Conservation (phyloP, 2,888 invertebrate genomes). For the Ichneumoninae sp. region DNA sequence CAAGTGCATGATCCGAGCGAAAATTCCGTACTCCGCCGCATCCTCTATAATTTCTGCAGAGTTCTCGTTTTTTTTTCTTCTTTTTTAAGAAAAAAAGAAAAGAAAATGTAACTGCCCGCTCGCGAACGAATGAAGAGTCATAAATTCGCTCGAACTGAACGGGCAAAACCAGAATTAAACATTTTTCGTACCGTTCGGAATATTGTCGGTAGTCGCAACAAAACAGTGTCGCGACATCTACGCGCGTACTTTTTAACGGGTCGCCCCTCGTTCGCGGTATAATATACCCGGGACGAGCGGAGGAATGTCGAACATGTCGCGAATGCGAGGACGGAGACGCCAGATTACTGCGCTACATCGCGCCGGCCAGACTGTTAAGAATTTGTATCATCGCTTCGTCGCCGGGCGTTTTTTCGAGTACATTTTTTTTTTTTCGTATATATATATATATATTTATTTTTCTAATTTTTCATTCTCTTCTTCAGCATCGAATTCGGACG, state of each 20-base stretch:
- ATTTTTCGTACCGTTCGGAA: slow-evolving; percentile 15
- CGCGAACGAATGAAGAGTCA: neutral
- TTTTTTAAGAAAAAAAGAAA: neutral
- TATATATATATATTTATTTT: neutral
- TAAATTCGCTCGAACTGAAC: neutral
- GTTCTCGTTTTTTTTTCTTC: neutral
- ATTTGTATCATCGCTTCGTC: slow-evolving; percentile 29
- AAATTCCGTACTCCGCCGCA: neutral
- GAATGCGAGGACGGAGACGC: slow-evolving; percentile 26
- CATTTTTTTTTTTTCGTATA: neutral
- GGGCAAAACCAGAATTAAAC: slow-evolving; percentile 1
- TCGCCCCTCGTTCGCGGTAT: neutral
- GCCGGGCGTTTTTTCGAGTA: neutral
- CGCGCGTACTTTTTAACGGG: slow-evolving; percentile 5
- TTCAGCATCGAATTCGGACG: neutral
- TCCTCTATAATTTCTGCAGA: neutral
- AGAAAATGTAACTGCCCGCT: neutral
- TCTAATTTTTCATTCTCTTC: neutral
- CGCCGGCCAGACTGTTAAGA: slow-evolving; percentile 19
- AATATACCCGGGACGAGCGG: neutral
- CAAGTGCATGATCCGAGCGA: neutral
- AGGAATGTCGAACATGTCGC: slow-evolving; percentile 39
- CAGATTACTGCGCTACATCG: slow-evolving; percentile 9
- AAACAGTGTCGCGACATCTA: slow-evolving; percentile 34
- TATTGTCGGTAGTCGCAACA: slow-evolving; percentile 57